A percentile compares a stretch with the other conserved stretches of the same genome.
phyloP scores from a whole-genome alignment of 2,888 invertebrate genomes.

The Petrolisthes manimaculis region DNA sequence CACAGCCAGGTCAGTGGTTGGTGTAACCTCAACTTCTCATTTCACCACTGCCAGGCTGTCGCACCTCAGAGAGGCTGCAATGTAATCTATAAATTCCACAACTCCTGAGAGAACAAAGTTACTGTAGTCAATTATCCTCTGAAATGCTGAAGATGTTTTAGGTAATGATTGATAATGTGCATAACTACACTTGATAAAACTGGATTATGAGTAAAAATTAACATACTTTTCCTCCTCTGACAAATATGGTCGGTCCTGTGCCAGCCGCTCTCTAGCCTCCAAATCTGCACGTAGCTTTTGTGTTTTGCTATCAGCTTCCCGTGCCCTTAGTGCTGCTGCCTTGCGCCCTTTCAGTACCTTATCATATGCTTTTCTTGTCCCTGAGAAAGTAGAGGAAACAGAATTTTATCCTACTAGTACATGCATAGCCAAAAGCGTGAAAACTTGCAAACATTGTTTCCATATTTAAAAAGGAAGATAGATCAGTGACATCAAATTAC shows the following conservation, averaged over 20 bases:
- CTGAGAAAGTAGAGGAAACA: conserved; percentile 7
- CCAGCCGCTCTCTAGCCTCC: conserved; percentile 84
- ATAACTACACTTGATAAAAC: neutral
- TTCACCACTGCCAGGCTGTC: no score
- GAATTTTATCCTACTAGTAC: no score
- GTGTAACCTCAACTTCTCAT: no score
- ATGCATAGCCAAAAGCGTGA: no score
- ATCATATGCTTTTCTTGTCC: conserved; percentile 80
- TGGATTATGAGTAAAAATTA: conserved; percentile 68
- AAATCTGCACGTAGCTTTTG: conserved; percentile 91
- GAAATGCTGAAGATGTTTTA: neutral
- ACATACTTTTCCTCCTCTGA: conserved; percentile 67
- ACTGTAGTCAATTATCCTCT: no score
- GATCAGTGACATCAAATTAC: no score
- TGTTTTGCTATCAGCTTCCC: conserved; percentile 85
- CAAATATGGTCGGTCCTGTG: conserved; percentile 68
- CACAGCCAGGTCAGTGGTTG: no score
- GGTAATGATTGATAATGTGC: neutral
- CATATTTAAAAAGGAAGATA: no score
- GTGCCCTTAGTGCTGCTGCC: conserved; percentile 82
- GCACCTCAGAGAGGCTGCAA: no score
- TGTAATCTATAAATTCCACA: no score
- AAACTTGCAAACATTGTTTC: no score
- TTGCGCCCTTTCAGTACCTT: conserved; percentile 85
- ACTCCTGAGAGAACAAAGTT: no score